Base-by-base conservation (phyloP, 2,888 invertebrate species). In the Protonemura montana region DNA sequence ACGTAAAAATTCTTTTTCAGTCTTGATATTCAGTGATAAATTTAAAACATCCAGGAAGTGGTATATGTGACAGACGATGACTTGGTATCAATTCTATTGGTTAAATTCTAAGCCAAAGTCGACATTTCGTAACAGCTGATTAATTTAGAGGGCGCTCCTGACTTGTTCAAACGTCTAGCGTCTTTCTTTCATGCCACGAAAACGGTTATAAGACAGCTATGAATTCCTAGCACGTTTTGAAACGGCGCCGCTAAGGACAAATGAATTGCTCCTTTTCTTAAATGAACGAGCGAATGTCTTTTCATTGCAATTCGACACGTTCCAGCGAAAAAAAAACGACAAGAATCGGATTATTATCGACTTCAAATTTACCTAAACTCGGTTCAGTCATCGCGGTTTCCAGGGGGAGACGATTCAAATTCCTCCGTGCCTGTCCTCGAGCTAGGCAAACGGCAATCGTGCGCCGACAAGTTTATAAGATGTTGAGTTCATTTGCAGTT, bases 241-340 rank as follows among this genome's bases (percentile, higher is more conserved):
- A 59, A 59, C 59, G 59, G 13, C 59, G 13, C 21, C 59, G 59
- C 59, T 59, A 59, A 59, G 59, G 59, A 59, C 59, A 59, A 59
- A 59, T 59, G 59, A 59, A 59, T 59, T 59, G 59, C 59, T 59
- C 59, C 59, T 59, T 59, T 59, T 59, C 59, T 59, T 13, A 59
- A 59, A 59, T 59, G 59, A 59, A 59, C 59, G 59, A 59, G 59
- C 59, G 59, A 59, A 59, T 21, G 59, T 21, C 59, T 59, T 59
- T 59, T 59, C 59, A 59, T 59, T 13, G 59, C 59, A 59, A 10
- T 59, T 10, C 59, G 13, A 59, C 59, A 59, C 59, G 59, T 59
- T 59, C 59, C 59, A 2, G 16, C 13, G 59, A 59, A 59, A 21
- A 59, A 59, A 59, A 59, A 59, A 59, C 59, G 59, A 59, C 59